These are phyloP conservation scores for Ornithorhynchus anatinus DNA, from an alignment of 2,113 vertebrate species.

Conservation along the genomic window DNA sequence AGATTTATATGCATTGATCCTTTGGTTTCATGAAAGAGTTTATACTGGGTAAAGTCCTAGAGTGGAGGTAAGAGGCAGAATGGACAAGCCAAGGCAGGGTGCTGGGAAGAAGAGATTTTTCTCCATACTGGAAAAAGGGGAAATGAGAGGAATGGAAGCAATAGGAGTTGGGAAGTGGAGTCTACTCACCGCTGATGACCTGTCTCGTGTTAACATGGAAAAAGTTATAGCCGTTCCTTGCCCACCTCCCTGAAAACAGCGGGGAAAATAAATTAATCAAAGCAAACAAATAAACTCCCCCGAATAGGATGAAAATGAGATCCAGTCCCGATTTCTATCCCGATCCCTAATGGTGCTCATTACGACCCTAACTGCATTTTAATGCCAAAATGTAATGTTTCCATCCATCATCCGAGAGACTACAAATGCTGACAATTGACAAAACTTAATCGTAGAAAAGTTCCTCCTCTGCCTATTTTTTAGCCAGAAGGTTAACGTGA, in stretches of 20 bases:
- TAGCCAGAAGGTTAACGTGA: constrained; percentile 7
- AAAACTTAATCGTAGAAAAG: constrained; percentile 39
- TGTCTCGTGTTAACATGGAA: background rate
- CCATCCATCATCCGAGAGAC: constrained; percentile 67
- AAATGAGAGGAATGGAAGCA: background rate
- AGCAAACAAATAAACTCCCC: background rate
- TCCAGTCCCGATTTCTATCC: constrained; percentile 55
- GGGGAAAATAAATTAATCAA: background rate
- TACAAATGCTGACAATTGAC: constrained; percentile 63
- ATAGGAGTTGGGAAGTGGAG: background rate
- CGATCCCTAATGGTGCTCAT: constrained; percentile 67
- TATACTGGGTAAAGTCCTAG: background rate
- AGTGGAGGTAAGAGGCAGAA: constrained; percentile 20
- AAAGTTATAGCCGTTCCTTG: background rate
- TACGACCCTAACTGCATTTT: constrained; percentile 71
- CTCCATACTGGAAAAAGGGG: background rate
- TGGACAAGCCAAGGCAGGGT: background rate
- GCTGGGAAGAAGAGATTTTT: background rate
- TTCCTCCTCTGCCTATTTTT: constrained; percentile 44
- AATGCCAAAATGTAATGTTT: constrained; percentile 68
- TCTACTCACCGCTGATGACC: background rate
- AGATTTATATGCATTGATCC: background rate
- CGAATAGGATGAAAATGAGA: constrained; percentile 52
- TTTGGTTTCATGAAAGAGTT: constrained; percentile 1
- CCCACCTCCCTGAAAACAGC: constrained; percentile 25